Percentiles rank a stretch among this genome's conserved stretches.
phyloP scores from a whole-genome alignment of 2,113 vertebrate species.

The Drymodes brunneopygia region DNA sequence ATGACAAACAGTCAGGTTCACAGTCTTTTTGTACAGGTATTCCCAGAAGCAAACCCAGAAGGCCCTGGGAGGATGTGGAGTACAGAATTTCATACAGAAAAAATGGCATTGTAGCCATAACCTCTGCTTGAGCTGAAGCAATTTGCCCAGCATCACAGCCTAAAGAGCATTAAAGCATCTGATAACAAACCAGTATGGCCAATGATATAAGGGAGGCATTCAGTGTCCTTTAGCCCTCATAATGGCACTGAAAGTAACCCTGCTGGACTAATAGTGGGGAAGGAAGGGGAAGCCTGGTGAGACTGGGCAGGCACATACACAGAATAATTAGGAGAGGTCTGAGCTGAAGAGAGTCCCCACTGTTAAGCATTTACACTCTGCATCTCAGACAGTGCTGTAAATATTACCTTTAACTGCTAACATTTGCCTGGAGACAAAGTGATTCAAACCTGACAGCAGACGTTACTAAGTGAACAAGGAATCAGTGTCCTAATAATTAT shows the following conservation, averaged over 20 bases:
- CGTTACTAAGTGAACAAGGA: background rate
- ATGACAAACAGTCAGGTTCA: background rate
- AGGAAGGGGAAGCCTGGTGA: background rate
- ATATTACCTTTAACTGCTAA: background rate
- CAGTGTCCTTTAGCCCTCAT: background rate
- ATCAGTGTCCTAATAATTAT: background rate
- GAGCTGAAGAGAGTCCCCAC: background rate
- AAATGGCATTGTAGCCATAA: background rate
- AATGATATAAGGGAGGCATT: background rate
- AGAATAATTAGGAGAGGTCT: constrained; percentile 11
- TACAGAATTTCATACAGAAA: background rate
- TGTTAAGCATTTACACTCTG: background rate
- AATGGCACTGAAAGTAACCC: background rate
- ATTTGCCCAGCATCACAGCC: background rate
- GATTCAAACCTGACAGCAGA: background rate
- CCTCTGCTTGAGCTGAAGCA: background rate
- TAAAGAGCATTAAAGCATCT: background rate
- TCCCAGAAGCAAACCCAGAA: background rate
- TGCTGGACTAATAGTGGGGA: background rate
- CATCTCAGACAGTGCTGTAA: background rate
- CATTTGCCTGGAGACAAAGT: constrained; percentile 6
- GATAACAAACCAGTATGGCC: background rate
- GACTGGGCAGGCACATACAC: background rate
- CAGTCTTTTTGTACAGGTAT: background rate
- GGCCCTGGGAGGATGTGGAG: background rate